These are phyloP conservation scores for Hormiphora californensis DNA, from an alignment of 37 sponge, comb jelly and placozoan species.

Conservation along the genomic window DNA sequence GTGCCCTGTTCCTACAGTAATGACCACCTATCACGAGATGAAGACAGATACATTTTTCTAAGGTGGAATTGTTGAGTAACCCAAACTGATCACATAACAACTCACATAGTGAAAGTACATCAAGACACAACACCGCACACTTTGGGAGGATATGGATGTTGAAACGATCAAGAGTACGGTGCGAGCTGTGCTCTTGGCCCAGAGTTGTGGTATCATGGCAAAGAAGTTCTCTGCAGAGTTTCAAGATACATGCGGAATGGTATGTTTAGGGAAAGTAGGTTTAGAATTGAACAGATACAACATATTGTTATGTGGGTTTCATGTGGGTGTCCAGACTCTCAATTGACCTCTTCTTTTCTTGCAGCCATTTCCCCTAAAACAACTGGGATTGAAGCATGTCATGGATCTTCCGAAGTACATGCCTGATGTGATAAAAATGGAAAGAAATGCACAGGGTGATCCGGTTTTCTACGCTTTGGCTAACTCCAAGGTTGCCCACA, in stretches of 20 bases:
- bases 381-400: background rate
- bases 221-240: background rate
- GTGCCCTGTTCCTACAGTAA: no score
- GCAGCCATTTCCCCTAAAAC: slow-evolving; percentile 14
- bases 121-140: no score
- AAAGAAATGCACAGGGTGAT: slow-evolving; percentile 53
- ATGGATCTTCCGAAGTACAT: background rate
- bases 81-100: no score
- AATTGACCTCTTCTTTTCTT: no score
- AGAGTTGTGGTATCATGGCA: slow-evolving; percentile 2
- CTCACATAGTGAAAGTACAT: no score
- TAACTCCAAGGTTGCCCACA: background rate
- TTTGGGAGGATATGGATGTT: no score
- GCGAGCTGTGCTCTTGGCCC: slow-evolving; percentile 9
- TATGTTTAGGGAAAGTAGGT: background rate
- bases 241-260: background rate
- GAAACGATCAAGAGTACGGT: background rate
- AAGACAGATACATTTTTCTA: no score
- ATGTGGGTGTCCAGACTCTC: no score
- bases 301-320: no score
- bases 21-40: no score
- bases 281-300: no score
- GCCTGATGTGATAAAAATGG: slow-evolving; percentile 47
- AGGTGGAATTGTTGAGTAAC: no score
- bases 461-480: slow-evolving; percentile 14